These are phyloP conservation scores for Lottia scabra DNA, from an alignment of 2,888 invertebrate genomes.

Conservation along the genomic window DNA sequence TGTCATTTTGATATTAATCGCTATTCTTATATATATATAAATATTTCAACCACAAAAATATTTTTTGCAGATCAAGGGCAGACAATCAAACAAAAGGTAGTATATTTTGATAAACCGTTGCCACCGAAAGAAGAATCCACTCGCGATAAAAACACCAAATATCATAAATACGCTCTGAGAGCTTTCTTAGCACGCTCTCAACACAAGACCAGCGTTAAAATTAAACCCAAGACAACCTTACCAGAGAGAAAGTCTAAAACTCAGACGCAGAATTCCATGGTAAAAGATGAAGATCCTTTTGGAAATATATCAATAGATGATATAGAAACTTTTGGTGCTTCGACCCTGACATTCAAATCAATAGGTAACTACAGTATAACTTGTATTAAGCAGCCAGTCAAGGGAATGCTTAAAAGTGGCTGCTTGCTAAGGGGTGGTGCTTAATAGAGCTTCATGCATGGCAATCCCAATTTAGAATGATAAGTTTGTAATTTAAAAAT, in stretches of 20 bases:
- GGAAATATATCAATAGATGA: constrained; percentile 25
- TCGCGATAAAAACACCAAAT: constrained; percentile 44
- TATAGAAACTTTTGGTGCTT: constrained; percentile 36
- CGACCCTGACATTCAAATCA: neutral
- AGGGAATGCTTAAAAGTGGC: too few species aligned
- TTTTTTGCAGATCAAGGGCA: constrained; percentile 40
- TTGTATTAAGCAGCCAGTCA: too few species aligned
- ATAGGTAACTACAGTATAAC: neutral
- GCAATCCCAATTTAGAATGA: too few species aligned
- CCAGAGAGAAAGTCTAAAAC: neutral
- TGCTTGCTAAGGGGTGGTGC: too few species aligned
- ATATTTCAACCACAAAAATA: too few species aligned
- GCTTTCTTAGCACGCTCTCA: constrained; percentile 30
- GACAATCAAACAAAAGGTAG: constrained; percentile 39
- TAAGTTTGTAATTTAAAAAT: too few species aligned
- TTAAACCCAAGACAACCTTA: too few species aligned
- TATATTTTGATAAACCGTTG: constrained; percentile 55
- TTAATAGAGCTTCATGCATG: too few species aligned
- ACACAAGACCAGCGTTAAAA: constrained; percentile 14
- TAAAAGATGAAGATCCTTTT: constrained; percentile 10
- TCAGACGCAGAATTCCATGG: neutral
- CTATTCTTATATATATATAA: too few species aligned
- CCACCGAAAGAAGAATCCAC: constrained; percentile 26
- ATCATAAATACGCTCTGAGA: constrained; percentile 48
- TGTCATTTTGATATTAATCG: too few species aligned